Percentiles rank a stretch among this genome's conserved stretches.
These are phyloP conservation scores for Criorhina ranunculi DNA, from an alignment of 2,888 invertebrate genomes.

Conservation along the genomic window DNA sequence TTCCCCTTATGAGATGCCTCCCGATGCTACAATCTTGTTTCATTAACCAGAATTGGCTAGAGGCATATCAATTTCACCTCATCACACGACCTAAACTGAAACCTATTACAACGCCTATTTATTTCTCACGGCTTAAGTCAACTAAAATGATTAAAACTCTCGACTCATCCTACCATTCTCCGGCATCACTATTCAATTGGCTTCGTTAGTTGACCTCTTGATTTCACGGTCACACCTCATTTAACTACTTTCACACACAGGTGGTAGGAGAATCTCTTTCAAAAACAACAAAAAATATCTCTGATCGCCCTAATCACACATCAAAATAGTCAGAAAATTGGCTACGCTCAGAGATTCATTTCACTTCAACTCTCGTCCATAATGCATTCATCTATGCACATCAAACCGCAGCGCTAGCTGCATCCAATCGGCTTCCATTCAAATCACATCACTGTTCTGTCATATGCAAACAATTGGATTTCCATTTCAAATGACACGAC, in stretches of 20 bases:
- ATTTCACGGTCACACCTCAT: conserved; percentile 27
- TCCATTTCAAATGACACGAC: conserved; percentile 70
- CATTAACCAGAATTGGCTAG: no score
- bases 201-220: neutral
- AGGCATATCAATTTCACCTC: no score
- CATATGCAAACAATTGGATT: conserved; percentile 69
- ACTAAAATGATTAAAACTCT: no score
- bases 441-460: conserved; percentile 63
- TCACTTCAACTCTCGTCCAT: neutral
- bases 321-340: conserved; percentile 9
- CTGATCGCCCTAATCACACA: conserved; percentile 22
- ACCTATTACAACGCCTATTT: no score
- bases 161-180: neutral
- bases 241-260: conserved; percentile 21
- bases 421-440: conserved; percentile 57
- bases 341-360: conserved; percentile 11
- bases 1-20: no score
- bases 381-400: conserved; percentile 49
- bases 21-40: no score
- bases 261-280: neutral
- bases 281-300: neutral
- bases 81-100: no score
- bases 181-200: neutral
- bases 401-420: conserved; percentile 28
- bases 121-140: no score